A percentile compares a stretch with the other conserved stretches of the same genome.
Conservation (phyloP, 2,888 invertebrate species). For the Lithophane semibrunnea region DNA sequence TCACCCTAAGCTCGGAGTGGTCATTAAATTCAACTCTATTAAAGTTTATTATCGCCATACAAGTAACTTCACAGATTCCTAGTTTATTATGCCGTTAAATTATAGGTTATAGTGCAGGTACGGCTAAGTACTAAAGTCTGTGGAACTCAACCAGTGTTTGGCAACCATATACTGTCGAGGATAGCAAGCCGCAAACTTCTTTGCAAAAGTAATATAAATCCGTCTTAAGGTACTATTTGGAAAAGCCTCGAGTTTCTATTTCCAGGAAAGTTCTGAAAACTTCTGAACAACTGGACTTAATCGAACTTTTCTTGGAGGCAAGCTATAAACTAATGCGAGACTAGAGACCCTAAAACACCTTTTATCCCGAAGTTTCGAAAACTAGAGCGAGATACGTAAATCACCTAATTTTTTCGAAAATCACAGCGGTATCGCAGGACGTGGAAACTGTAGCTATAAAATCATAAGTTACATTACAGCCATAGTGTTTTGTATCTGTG, state of each 20-base stretch:
- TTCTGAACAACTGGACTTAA: not conserved
- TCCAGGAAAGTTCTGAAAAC: not conserved
- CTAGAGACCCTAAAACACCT: no score
- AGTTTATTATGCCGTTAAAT: slow-evolving; percentile 22
- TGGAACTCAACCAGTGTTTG: not conserved
- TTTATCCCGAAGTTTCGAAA: no score
- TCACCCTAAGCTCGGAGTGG: slow-evolving; percentile 8
- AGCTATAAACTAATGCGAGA: no score
- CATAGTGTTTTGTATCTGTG: slow-evolving; percentile 27
- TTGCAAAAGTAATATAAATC: slow-evolving; percentile 1
- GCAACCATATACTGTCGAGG: no score
- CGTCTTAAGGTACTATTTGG: not conserved
- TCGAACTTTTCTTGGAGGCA: not conserved
- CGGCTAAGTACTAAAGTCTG: not conserved
- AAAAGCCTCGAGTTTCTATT: not conserved
- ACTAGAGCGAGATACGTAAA: not conserved
- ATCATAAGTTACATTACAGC: not conserved
- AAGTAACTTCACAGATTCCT: not conserved
- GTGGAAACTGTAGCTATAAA: not conserved
- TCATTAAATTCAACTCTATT: slow-evolving; percentile 31
- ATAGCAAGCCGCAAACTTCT: not conserved
- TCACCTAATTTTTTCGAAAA: not conserved
- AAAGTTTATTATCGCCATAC: slow-evolving; percentile 30
- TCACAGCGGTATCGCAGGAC: no score
- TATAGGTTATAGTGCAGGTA: slow-evolving; percentile 3